phyloP scores from a whole-genome alignment of 35 echinoderm and acorn worm species.

The Patiria miniata region DNA sequence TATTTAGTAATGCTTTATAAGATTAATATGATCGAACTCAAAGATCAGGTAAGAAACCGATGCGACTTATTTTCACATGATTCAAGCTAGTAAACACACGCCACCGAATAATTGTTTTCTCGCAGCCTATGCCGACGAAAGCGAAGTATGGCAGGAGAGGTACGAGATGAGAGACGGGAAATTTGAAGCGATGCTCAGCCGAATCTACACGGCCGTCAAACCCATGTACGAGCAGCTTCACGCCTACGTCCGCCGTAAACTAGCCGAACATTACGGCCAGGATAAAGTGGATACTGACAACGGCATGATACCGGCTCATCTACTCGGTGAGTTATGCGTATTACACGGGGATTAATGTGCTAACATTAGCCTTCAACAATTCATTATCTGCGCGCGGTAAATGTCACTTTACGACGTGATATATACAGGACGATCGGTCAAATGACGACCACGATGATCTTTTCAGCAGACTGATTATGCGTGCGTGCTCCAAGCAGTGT shows the following conservation, averaged over 20 bases:
- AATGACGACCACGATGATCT: not conserved
- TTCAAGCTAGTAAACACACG: too few species aligned
- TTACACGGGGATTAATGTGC: not conserved
- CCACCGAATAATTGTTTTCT: not conserved
- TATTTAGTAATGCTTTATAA: too few species aligned
- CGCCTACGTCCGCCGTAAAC: slow-evolving; percentile 79
- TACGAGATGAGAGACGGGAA: slow-evolving; percentile 63
- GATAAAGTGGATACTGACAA: slow-evolving; percentile 42
- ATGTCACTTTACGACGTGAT: too few species aligned
- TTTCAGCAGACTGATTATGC: not conserved
- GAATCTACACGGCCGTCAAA: slow-evolving; percentile 71
- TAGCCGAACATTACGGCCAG: slow-evolving; percentile 62
- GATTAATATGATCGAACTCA: too few species aligned
- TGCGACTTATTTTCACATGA: too few species aligned
- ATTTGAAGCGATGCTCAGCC: slow-evolving; percentile 63
- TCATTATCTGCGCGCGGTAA: too few species aligned
- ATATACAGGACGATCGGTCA: not conserved
- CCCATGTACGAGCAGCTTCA: slow-evolving; percentile 95
- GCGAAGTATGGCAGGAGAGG: slow-evolving; percentile 63
- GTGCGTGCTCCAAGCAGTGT: too few species aligned
- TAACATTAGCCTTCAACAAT: not conserved
- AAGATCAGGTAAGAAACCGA: too few species aligned
- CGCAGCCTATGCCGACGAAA: slow-evolving; percentile 64
- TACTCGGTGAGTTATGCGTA: slow-evolving; percentile 66
- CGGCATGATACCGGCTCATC: slow-evolving; percentile 79